Evolutionary conservation across 2,797 vertebrate genomes (phyloP).

Genomic region (Chloroceryle amazona): DNA sequence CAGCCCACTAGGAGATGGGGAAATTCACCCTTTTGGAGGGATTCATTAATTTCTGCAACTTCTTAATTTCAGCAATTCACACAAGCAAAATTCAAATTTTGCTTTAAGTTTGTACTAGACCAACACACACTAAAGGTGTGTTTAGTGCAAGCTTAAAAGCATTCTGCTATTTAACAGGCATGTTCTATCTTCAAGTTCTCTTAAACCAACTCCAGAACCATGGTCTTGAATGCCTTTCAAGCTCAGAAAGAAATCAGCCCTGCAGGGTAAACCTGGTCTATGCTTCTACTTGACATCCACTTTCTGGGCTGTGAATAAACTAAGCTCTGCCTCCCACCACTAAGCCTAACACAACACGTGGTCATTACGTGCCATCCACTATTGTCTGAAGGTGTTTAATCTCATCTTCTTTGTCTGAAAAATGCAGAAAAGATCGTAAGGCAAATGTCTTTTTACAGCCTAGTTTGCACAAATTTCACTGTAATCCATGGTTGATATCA

Average conservation of each 20-base stretch:
- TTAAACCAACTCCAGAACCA: background rate
- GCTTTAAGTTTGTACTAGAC: background rate
- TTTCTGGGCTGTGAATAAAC: background rate
- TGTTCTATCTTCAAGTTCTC: background rate
- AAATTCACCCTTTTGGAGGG: background rate
- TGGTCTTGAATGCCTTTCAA: background rate
- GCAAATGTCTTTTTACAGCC: background rate
- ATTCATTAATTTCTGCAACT: background rate
- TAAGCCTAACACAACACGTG: fast-evolving
- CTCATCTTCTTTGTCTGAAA: background rate
- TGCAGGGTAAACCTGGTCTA: background rate
- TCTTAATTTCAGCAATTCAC: background rate
- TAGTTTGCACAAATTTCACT: background rate
- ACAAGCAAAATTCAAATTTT: background rate
- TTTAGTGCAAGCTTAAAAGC: background rate
- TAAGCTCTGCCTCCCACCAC: background rate
- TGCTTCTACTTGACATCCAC: background rate
- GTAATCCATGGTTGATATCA: background rate
- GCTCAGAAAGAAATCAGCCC: background rate
- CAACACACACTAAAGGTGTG: background rate
- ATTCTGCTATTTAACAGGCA: background rate
- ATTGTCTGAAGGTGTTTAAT: background rate
- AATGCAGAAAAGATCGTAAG: background rate
- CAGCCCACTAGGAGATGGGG: background rate
- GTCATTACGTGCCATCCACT: background rate